These are phyloP conservation scores for Sebastes matsubarae DNA, from an alignment of 2,797 vertebrate genomes.

Conservation along the genomic window DNA sequence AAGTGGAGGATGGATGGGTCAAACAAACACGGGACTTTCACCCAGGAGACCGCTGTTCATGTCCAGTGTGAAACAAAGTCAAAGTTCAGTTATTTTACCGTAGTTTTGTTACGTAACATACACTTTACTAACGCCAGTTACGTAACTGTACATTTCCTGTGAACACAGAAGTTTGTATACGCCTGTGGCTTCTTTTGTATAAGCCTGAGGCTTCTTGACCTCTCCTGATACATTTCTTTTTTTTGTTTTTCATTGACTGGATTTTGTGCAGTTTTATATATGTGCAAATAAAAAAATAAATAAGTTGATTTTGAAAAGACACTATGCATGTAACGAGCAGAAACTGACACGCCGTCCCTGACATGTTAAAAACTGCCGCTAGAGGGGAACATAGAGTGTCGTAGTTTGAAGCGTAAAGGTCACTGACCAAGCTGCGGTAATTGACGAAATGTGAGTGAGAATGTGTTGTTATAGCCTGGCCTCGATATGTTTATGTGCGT, in stretches of 20 bases:
- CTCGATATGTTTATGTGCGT: background rate
- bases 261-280: too few relatives aligned
- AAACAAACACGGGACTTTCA: too few relatives aligned
- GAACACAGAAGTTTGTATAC: too few relatives aligned
- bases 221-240: too few relatives aligned
- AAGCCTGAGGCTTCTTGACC: too few relatives aligned
- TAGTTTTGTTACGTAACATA: background rate
- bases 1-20: too few relatives aligned
- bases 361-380: background rate
- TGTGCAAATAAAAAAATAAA: too few relatives aligned
- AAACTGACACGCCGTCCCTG: background rate
- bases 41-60: too few relatives aligned
- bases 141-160: too few relatives aligned
- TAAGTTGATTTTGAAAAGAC: too few relatives aligned
- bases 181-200: too few relatives aligned
- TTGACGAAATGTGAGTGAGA: background rate
- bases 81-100: background rate
- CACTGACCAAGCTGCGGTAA: background rate
- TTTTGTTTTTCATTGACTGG: too few relatives aligned
- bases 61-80: background rate
- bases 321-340: background rate
- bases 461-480: background rate
- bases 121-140: background rate
- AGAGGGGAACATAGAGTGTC: background rate
- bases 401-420: background rate